Evolutionary conservation across 2,113 vertebrate species (phyloP), one percentile per base, ranked within the genome.

Genomic region (Protomyctophum bolini): DNA sequence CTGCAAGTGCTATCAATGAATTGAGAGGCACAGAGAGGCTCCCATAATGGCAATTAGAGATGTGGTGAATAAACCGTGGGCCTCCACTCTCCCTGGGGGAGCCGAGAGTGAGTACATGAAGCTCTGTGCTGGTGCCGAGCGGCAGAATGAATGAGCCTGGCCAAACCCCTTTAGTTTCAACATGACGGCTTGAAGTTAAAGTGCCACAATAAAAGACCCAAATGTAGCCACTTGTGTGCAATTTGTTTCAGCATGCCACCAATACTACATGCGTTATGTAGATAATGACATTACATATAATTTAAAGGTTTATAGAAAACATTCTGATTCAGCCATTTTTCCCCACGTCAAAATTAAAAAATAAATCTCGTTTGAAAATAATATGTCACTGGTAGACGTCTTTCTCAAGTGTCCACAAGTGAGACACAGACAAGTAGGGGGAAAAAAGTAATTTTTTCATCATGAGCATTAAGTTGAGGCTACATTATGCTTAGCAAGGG

Each of bases 11-110:
- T 66, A 73, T 82, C 33, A 41, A 83, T 76, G 87, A 83, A 84
- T 77, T 15, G n/a, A 77, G 68, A 83, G 80, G 75, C 83, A 41
- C 3, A 41, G 33, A 6, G 72, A 74, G 72, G 63, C 78, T 83
- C 87, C 88, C 86, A 87, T 52, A 85, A 76, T 82, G 84, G 76
- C 81, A 91, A 89, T 91, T 88, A 91, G 74, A 83, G 83, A 82
- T 82, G 73, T 83, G 82, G 84, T 74, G 84, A 86, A 77, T 80
- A 85, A 83, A 79, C 81, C 80, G 70, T 59, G 64, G 63, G 68
- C 66, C 69, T 46, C 47, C 72, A 46, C 33, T 49, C 70, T 86
- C 84, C 80, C 87, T 70, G 15, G 75, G 81, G 84, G 68, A 81
- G 74, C 8, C 28, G 60, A 6, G 71, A 63, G 71, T 58, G 60